Conservation (phyloP, 2,113 vertebrate species). For the Shinisaurus crocodilurus region DNA sequence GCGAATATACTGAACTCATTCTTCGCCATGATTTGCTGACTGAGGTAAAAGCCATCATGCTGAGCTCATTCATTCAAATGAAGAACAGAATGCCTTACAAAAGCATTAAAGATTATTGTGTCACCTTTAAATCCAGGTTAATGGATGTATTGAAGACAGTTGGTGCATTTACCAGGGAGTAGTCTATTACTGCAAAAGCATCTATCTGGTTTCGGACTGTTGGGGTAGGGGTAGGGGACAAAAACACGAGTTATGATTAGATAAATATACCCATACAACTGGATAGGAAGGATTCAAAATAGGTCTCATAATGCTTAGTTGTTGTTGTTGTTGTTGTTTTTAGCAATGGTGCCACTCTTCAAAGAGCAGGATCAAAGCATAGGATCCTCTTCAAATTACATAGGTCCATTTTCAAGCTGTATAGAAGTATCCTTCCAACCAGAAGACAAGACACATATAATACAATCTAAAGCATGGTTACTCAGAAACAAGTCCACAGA, state of each 20-base stretch:
- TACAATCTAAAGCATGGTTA: too few species aligned
- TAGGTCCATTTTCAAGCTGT: background rate
- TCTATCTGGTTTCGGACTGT: constrained; percentile 71
- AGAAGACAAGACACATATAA: too few species aligned
- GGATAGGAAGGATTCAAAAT: background rate
- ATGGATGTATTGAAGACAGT: constrained; percentile 62
- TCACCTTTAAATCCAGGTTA: constrained; percentile 79
- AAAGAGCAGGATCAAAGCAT: too few species aligned
- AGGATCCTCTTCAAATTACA: background rate
- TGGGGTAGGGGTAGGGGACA: constrained; percentile 35
- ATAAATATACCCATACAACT: background rate
- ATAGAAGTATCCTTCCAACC: background rate
- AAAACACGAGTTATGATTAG: constrained; percentile 30
- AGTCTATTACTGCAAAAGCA: constrained; percentile 73
- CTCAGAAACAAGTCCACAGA: too few species aligned
- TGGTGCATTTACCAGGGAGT: constrained; percentile 66
- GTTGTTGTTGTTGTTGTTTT: too few species aligned
- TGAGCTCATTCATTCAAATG: background rate
- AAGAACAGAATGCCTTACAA: background rate
- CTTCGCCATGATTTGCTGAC: background rate
- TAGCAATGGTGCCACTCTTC: background rate
- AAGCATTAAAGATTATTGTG: background rate
- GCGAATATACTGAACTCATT: background rate
- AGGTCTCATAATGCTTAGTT: background rate
- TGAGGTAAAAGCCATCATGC: background rate